Evolutionary conservation across 2,797 vertebrate genomes (phyloP).

Genomic region (Ctenopoma kingsleyae): DNA sequence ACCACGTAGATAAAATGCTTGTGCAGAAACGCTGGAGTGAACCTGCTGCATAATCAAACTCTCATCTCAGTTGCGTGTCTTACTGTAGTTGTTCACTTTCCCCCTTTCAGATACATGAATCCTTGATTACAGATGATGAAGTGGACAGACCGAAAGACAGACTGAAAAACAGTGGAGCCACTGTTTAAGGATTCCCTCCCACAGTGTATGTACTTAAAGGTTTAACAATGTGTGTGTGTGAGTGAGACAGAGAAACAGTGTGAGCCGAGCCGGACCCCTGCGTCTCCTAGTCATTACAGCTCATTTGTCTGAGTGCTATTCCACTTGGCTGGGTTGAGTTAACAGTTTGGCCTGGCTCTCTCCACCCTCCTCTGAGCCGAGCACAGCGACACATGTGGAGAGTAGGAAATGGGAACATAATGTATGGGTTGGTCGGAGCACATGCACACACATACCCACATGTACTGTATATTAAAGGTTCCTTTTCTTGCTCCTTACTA

Average conservation of each 20-base stretch:
- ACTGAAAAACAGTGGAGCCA: constrained; percentile 2
- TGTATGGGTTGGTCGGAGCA: constrained; percentile 9
- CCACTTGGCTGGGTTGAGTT: constrained; percentile 79
- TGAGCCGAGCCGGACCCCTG: constrained; percentile 67
- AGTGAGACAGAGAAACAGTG: constrained; percentile 54
- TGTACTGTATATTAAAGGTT: neutral
- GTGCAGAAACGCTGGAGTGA: neutral
- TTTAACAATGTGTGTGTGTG: constrained; percentile 40
- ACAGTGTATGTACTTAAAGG: constrained; percentile 44
- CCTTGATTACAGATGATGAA: constrained; percentile 50
- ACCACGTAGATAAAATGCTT: constrained; percentile 17
- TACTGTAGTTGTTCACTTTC: constrained; percentile 11
- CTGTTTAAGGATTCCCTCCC: constrained; percentile 43
- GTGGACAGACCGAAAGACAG: constrained; percentile 33
- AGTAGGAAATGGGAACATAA: constrained; percentile 47
- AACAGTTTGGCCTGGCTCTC: constrained; percentile 76
- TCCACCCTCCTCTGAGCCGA: constrained; percentile 56
- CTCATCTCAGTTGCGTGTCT: constrained; percentile 3
- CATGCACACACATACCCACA: no score
- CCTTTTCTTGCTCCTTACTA: constrained; percentile 8
- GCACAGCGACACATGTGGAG: constrained; percentile 59
- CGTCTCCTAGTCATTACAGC: constrained; percentile 76
- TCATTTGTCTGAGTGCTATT: constrained; percentile 83
- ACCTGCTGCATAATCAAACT: constrained; percentile 9
- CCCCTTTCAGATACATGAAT: constrained; percentile 9